Evolutionary conservation across 2,888 invertebrate genomes (phyloP).

Genomic region (Hydroisotoma schaefferi): DNA sequence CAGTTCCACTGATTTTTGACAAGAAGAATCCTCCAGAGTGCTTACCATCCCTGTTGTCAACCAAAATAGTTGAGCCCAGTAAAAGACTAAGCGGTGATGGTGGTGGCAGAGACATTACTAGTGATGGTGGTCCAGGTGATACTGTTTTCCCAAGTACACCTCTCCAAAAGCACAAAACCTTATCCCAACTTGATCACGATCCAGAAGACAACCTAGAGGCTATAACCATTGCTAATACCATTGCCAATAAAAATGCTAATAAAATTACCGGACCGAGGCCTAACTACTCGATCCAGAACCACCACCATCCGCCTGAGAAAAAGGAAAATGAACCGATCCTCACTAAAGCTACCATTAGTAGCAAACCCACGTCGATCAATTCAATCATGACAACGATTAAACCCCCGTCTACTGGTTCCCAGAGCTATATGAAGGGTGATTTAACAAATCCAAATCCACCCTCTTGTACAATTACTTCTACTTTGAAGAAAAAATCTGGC

Average conservation of each 20-base stretch:
- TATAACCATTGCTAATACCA: constrained; percentile 38
- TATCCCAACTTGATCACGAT: not conserved
- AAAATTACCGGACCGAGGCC: constrained; percentile 34
- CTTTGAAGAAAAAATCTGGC: constrained; percentile 7
- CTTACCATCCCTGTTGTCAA: too few relatives aligned
- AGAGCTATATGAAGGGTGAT: constrained; percentile 15
- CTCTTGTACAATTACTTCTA: not conserved
- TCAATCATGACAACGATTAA: constrained; percentile 34
- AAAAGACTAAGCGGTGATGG: not conserved
- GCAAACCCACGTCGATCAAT: constrained; percentile 38
- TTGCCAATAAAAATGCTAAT: constrained; percentile 45
- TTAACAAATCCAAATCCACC: constrained; percentile 14
- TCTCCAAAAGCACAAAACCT: constrained; percentile 17
- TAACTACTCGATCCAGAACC: constrained; percentile 25
- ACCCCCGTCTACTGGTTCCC: constrained; percentile 9
- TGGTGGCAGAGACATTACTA: constrained; percentile 5
- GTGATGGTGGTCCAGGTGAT: not conserved
- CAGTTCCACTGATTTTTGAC: not conserved
- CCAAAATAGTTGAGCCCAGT: constrained; percentile 1
- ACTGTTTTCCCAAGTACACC: not conserved
- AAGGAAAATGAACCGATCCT: not conserved
- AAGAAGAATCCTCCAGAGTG: not conserved
- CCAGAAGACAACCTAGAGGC: constrained; percentile 29
- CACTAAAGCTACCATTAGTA: constrained; percentile 34
- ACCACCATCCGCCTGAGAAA: constrained; percentile 14